Percentiles rank a stretch among this genome's conserved stretches.
phyloP scores from a whole-genome alignment of 2,113 vertebrate species.

The Mormyrus lacerda region DNA sequence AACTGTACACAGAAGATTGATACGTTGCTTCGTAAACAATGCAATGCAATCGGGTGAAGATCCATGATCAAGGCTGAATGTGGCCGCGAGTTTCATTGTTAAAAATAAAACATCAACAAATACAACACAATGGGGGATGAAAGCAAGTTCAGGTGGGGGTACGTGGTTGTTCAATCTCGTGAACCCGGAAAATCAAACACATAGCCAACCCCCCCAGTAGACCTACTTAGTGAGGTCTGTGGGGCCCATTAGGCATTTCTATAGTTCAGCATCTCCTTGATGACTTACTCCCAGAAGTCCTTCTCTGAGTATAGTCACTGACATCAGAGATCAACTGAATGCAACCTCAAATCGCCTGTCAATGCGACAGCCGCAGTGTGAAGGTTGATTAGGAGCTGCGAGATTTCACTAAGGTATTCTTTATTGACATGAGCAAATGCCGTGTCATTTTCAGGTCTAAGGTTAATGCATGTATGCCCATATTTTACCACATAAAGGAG shows the following conservation, averaged over 20 bases:
- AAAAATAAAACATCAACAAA: neutral
- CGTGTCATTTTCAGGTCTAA: neutral
- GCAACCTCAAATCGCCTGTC: neutral
- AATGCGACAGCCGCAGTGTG: neutral
- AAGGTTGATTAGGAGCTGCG: neutral
- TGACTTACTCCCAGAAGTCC: neutral
- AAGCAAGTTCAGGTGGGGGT: neutral
- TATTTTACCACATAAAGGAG: constrained; percentile 9
- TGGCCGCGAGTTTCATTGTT: neutral
- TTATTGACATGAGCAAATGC: neutral
- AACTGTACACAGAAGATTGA: neutral
- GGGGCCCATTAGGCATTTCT: neutral
- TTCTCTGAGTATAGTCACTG: neutral
- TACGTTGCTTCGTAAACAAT: neutral
- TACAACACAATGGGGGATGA: neutral
- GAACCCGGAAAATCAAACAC: neutral
- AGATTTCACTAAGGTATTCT: neutral
- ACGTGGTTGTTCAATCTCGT: neutral
- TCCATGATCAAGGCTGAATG: neutral
- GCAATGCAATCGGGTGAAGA: neutral
- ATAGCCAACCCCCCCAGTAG: neutral
- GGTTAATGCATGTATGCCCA: neutral
- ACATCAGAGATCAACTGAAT: neutral
- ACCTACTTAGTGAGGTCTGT: neutral
- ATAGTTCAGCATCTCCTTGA: neutral